Evolutionary conservation across 2,888 invertebrate genomes (phyloP).

Genomic region (Coelogynopora nodosa): DNA sequence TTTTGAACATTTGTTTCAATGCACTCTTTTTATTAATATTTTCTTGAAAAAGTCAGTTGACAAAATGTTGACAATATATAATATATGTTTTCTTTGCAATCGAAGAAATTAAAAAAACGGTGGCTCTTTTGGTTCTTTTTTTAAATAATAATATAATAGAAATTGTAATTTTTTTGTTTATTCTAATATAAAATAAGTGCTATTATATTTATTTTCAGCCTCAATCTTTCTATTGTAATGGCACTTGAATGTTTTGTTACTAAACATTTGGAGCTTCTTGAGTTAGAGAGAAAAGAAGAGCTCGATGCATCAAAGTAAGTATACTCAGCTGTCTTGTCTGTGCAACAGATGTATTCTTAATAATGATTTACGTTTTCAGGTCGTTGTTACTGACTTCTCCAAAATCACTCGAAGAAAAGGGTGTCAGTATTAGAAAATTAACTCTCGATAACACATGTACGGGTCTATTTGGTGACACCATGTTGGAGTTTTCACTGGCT

Average conservation of each 20-base stretch:
- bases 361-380: neutral
- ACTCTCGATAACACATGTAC: constrained; percentile 1
- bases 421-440: constrained; percentile 34
- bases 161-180: too few species aligned
- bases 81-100: too few species aligned
- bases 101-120: too few species aligned
- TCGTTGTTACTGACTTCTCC: neutral
- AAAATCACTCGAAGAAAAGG: constrained; percentile 29
- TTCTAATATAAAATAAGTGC: too few species aligned
- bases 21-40: too few species aligned
- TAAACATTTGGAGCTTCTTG: neutral
- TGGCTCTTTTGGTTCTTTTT: too few species aligned
- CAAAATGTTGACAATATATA: too few species aligned
- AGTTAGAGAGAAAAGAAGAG: constrained; percentile 39
- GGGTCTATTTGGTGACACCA: constrained; percentile 5
- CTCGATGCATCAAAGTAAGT: constrained; percentile 22
- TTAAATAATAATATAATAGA: too few species aligned
- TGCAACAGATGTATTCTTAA: neutral
- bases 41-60: too few species aligned
- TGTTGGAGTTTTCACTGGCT: constrained; percentile 11
- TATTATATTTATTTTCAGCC: too few species aligned
- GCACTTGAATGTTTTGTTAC: constrained; percentile 7
- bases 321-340: neutral
- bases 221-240: constrained; percentile 10
- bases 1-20: too few species aligned